Evolutionary conservation across 92 coral and sea anemone species (phyloP).

Genomic region (Umimayanthus chanpuru): DNA sequence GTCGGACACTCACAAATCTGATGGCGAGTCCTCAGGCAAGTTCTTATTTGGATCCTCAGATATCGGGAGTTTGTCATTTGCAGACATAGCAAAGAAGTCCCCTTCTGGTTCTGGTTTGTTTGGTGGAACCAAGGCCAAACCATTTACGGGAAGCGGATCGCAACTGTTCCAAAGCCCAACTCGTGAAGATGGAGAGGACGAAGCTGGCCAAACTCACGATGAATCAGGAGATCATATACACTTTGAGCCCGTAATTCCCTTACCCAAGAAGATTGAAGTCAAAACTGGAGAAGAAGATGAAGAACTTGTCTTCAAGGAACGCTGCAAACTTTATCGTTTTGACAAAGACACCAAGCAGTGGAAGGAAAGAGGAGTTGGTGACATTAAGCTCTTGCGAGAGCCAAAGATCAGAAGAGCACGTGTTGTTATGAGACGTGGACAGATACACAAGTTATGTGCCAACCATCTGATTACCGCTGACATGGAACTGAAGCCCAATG

Average conservation of each 20-base stretch:
- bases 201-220: slow-evolving; percentile 59
- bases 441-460: slow-evolving; percentile 88
- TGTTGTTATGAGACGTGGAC: slow-evolving; percentile 91
- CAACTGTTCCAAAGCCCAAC: slow-evolving; percentile 51
- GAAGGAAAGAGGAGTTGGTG: slow-evolving; percentile 97
- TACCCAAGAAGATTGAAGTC: slow-evolving; percentile 80
- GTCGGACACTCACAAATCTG: neutral
- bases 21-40: neutral
- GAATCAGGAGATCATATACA: slow-evolving; percentile 53
- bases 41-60: slow-evolving; percentile 86
- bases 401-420: slow-evolving; percentile 70
- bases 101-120: slow-evolving; percentile 37
- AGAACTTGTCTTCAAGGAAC: slow-evolving; percentile 74
- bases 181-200: slow-evolving; percentile 50
- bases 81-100: slow-evolving; percentile 56
- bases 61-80: slow-evolving; percentile 75
- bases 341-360: slow-evolving; percentile 74
- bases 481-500: slow-evolving; percentile 81
- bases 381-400: slow-evolving; percentile 79
- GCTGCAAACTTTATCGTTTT: slow-evolving; percentile 85
- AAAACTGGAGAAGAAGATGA: slow-evolving; percentile 94
- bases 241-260: slow-evolving; percentile 86
- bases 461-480: slow-evolving; percentile 89
- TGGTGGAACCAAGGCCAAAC: slow-evolving; percentile 8
- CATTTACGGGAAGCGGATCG: slow-evolving; percentile 48